Conservation (phyloP, 2,113 vertebrate genomes). For the Salminus brasiliensis region DNA sequence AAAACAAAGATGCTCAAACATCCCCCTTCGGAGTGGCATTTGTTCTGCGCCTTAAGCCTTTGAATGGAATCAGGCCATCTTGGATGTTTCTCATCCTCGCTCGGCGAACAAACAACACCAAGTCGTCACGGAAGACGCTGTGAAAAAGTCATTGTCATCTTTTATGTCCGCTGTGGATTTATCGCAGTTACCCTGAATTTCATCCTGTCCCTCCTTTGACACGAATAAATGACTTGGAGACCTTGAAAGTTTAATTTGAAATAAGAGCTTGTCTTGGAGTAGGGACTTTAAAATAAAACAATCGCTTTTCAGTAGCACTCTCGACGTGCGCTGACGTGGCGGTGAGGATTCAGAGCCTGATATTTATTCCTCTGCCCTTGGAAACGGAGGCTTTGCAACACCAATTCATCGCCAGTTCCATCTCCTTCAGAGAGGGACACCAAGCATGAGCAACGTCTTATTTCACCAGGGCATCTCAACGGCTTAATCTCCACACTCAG, state of each 20-base stretch:
- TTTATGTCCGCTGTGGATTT: constrained; percentile 74
- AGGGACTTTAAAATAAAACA: constrained; percentile 73
- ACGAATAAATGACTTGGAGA: constrained; percentile 76
- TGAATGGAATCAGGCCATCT: constrained; percentile 68
- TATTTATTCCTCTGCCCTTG: constrained; percentile 78
- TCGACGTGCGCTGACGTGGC: constrained; percentile 58
- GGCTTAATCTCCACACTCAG: constrained; percentile 63
- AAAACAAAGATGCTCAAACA: constrained; percentile 66
- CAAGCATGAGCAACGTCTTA: constrained; percentile 59
- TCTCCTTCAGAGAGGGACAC: constrained; percentile 70
- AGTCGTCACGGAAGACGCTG: constrained; percentile 55
- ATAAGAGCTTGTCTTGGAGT: constrained; percentile 73
- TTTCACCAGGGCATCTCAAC: constrained; percentile 74
- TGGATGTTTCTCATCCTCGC: constrained; percentile 66
- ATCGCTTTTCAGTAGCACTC: constrained; percentile 69
- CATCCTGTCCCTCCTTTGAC: constrained; percentile 70
- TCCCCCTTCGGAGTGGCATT: constrained; percentile 70
- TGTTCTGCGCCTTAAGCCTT: constrained; percentile 72
- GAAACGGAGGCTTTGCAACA: constrained; percentile 59
- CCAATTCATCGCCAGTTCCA: constrained; percentile 71
- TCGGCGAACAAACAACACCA: constrained; percentile 64
- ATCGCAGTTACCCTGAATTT: constrained; percentile 71
- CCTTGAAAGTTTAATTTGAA: constrained; percentile 81
- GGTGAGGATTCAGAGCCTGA: constrained; percentile 64
- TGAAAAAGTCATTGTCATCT: constrained; percentile 74